Evolutionary conservation across 2,113 vertebrate genomes (phyloP).

Genomic region (Tringa solitaria): DNA sequence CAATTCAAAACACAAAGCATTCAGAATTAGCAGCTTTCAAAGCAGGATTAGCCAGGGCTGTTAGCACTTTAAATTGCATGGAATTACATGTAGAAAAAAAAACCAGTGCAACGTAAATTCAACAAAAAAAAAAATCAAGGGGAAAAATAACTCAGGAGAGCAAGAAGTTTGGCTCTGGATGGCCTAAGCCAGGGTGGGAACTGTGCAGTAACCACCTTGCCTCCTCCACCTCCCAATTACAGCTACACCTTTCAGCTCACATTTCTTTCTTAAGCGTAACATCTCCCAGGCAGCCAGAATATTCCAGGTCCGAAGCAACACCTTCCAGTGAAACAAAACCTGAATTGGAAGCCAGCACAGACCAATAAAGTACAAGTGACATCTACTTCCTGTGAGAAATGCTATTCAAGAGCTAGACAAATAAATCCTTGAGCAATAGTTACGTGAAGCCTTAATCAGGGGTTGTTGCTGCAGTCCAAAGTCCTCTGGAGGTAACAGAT

Average conservation of each 20-base stretch:
- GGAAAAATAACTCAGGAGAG: neutral
- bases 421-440: neutral
- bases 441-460: neutral
- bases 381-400: conserved; percentile 1
- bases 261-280: neutral
- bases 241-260: neutral
- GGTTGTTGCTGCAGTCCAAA: neutral
- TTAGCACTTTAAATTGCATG: neutral
- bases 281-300: neutral
- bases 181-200: neutral
- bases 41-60: neutral
- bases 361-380: neutral
- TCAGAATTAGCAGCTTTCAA: neutral
- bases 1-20: neutral
- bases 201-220: neutral
- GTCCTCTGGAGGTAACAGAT: neutral
- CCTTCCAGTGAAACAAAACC: neutral
- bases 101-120: neutral
- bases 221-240: neutral
- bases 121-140: neutral
- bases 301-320: neutral
- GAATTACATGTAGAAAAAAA: neutral
- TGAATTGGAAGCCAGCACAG: neutral
- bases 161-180: neutral
- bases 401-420: neutral